These are phyloP conservation scores for Merops nubicus DNA, from an alignment of 2,113 vertebrate genomes.

Conservation along the genomic window DNA sequence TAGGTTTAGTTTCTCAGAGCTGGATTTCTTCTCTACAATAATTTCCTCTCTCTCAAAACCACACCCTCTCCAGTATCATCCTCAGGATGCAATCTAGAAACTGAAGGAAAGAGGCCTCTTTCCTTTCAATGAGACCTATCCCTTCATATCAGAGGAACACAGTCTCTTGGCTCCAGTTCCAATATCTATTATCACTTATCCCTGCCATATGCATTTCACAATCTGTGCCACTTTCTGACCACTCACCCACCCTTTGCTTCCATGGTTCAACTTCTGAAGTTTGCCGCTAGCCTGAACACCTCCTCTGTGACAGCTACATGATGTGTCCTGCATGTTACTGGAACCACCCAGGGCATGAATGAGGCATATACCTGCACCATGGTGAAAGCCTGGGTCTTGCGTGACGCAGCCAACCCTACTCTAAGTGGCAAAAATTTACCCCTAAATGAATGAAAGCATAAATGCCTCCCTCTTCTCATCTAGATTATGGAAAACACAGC, in stretches of 20 bases:
- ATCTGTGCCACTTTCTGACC: conserved; percentile 14
- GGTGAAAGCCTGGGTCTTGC: neutral
- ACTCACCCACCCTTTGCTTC: conserved; percentile 13
- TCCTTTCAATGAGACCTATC: neutral
- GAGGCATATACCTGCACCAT: neutral
- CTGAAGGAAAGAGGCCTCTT: conserved; percentile 3
- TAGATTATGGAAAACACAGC: neutral
- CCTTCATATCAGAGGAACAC: conserved; percentile 4
- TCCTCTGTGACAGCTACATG: neutral
- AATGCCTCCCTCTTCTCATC: neutral
- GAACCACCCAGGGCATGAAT: neutral
- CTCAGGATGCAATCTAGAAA: neutral
- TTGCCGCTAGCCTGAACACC: neutral
- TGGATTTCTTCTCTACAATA: neutral
- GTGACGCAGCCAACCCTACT: neutral
- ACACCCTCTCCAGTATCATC: neutral
- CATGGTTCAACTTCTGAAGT: conserved; percentile 27
- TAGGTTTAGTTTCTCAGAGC: neutral
- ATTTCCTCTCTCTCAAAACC: neutral
- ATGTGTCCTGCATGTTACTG: accelerated
- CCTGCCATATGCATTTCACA: neutral
- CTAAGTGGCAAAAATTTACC: neutral
- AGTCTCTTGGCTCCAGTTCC: conserved; percentile 29
- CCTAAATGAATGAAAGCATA: neutral
- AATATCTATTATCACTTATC: conserved; percentile 1